These are phyloP conservation scores for Argyresthia goedartella DNA, from an alignment of 2,888 invertebrate species.

Conservation along the genomic window DNA sequence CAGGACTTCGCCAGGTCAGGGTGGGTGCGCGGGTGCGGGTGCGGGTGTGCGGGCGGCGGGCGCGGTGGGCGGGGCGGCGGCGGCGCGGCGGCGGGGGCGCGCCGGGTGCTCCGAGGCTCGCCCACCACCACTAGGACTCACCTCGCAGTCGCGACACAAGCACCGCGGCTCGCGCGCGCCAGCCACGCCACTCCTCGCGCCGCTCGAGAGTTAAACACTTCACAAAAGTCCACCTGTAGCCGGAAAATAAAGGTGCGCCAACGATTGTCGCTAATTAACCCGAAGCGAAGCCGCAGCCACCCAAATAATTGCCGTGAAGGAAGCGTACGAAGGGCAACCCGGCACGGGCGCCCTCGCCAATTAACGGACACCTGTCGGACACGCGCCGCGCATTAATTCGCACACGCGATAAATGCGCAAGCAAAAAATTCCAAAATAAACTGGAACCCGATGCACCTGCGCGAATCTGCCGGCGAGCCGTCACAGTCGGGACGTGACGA, in stretches of 20 bases:
- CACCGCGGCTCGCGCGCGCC: conserved; percentile 45
- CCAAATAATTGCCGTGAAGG: conserved; percentile 64
- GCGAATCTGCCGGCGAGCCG: conserved; percentile 33
- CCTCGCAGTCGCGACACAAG: conserved; percentile 47
- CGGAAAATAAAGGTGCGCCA: conserved; percentile 40
- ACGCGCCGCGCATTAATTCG: conserved; percentile 61
- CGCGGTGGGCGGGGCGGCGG: conserved; percentile 16
- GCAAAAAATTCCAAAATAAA: conserved; percentile 57
- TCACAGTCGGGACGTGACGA: conserved; percentile 14
- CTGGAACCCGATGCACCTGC: conserved; percentile 66
- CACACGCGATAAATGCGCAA: conserved; percentile 47
- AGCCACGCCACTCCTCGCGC: conserved; percentile 18
- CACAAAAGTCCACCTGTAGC: conserved; percentile 32
- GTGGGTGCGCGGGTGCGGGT: too few relatives aligned
- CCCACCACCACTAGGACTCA: conserved; percentile 44
- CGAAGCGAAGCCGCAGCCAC: conserved; percentile 43
- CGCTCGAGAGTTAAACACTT: too few relatives aligned
- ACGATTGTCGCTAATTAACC: conserved; percentile 40
- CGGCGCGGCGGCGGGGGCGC: conserved; percentile 30
- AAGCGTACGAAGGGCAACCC: conserved; percentile 31
- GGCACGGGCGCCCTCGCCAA: conserved; percentile 53
- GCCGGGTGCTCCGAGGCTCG: conserved; percentile 39
- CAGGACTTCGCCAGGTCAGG: too few relatives aligned
- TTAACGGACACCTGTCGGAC: conserved; percentile 62
- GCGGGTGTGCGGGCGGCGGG: not conserved